Evolutionary conservation across 2,797 vertebrate species (phyloP), one percentile per base, ranked within the genome.

Genomic region (Rhyacichthys aspro): DNA sequence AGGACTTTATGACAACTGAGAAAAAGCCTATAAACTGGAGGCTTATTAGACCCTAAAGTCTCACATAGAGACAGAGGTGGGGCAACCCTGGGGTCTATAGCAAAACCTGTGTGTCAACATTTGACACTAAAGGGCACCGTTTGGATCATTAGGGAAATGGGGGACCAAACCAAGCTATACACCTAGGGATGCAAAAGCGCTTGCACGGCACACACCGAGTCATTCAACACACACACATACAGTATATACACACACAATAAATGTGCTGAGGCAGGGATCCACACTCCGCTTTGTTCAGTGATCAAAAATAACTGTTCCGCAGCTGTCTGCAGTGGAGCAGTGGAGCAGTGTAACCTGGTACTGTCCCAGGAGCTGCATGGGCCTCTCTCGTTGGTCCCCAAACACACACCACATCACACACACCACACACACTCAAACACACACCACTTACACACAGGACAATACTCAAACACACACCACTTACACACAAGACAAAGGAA

Each of bases 321-420:
- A 83, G 80, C 78, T 87, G 84, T 86, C 74, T 74, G 68, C 70
- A 54, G 69, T 70, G 76, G 85, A 76, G 68, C 70, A 54, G 69
- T 70, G 76, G 85, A 76, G 78, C 74, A 65, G 61, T 67, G 78
- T 72, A 82, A 84, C 76, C 82, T 55, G 72, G 88, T 69, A 69
- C 67, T 75, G 74, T 86, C 82, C 83, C 72, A 65, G 43, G 63
- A 67, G 67, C 66, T 67, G 61, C 66, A 67, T 61, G 32, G 65
- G 64, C 53, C 72, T 53, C 79, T 48, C 66, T 34, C 62, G 70
- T 72, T 59, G 11, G 18, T 64, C 52, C 45, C 42, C 39, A 28
- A 70, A 76, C 41, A 57, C 47, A 45, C 57, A 8, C 2, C 15
- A 16, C 37, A 66, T 61, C 23, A 18, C 53, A n/a, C 59, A 64